These are phyloP conservation scores for Lacanobia oleracea DNA, from an alignment of 2,888 invertebrate species.

Conservation along the genomic window DNA sequence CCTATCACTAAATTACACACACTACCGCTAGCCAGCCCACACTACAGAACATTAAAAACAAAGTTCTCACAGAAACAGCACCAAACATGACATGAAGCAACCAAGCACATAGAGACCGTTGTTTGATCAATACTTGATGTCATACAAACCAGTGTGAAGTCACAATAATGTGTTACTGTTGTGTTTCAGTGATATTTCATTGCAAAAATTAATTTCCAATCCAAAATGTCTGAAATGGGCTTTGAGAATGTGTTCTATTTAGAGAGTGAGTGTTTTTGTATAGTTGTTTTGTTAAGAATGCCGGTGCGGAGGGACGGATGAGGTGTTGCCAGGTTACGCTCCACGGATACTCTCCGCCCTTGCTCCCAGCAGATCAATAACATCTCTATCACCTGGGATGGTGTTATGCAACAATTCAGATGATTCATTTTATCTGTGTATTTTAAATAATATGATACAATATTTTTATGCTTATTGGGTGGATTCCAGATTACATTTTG, in stretches of 20 bases:
- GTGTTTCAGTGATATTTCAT: constrained; percentile 69
- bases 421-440: constrained; percentile 65
- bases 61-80: constrained; percentile 70
- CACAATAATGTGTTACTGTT: constrained; percentile 81
- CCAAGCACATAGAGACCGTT: constrained; percentile 81
- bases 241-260: constrained; percentile 90
- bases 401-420: constrained; percentile 85
- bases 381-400: constrained; percentile 84
- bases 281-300: constrained; percentile 74
- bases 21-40: constrained; percentile 68
- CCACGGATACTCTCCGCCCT: constrained; percentile 80
- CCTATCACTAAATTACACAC: constrained; percentile 76
- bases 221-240: constrained; percentile 88
- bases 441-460: constrained; percentile 38
- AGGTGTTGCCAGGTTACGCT: constrained; percentile 89
- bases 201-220: constrained; percentile 66
- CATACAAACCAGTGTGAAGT: constrained; percentile 74
- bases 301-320: constrained; percentile 81
- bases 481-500: neutral
- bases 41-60: constrained; percentile 70
- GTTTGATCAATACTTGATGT: constrained; percentile 87
- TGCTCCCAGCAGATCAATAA: constrained; percentile 87
- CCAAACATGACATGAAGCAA: constrained; percentile 60
- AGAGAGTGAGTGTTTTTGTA: constrained; percentile 87
- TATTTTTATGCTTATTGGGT: constrained; percentile 6